Percentiles rank a stretch among this genome's conserved stretches.
phyloP scores from a whole-genome alignment of 2,888 invertebrate genomes.

The Papilio demoleus region DNA sequence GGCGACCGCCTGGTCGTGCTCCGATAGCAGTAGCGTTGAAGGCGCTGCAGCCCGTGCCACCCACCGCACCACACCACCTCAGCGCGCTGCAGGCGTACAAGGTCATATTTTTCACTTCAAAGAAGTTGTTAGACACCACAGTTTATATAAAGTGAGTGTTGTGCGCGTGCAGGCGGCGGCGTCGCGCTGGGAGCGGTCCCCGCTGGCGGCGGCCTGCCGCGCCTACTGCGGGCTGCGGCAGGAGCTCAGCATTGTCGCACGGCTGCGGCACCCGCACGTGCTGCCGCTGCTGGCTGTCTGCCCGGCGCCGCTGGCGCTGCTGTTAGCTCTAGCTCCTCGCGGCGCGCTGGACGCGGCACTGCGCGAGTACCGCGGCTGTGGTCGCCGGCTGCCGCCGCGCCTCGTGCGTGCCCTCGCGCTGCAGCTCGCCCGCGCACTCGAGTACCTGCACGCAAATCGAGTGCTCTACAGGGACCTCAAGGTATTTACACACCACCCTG shows the following conservation, averaged over 20 bases:
- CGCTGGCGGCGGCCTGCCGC: constrained; percentile 95
- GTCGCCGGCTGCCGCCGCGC: constrained; percentile 90
- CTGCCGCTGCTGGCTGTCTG: constrained; percentile 96
- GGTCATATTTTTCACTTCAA: constrained; percentile 49
- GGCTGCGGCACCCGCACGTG: constrained; percentile 95
- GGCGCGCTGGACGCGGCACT: constrained; percentile 94
- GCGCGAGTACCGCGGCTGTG: constrained; percentile 92
- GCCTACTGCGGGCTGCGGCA: constrained; percentile 98
- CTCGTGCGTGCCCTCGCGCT: constrained; percentile 93
- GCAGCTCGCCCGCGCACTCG: constrained; percentile 96
- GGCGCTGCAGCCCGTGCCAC: constrained; percentile 97
- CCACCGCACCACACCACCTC: constrained; percentile 75
- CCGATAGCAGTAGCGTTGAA: constrained; percentile 90
- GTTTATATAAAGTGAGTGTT: neutral
- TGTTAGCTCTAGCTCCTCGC: constrained; percentile 95
- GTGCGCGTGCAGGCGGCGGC: constrained; percentile 83
- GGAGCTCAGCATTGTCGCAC: constrained; percentile 94
- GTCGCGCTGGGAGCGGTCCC: constrained; percentile 97
- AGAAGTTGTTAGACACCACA: neutral
- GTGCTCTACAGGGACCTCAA: constrained; percentile 95
- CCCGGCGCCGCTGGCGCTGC: constrained; percentile 93
- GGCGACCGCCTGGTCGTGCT: constrained; percentile 77
- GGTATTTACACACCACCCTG: constrained; percentile 50
- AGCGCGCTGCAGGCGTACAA: constrained; percentile 68
- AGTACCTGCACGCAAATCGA: constrained; percentile 95